Evolutionary conservation across 2,113 vertebrate species (phyloP).

Genomic region (Leiothrix lutea): DNA sequence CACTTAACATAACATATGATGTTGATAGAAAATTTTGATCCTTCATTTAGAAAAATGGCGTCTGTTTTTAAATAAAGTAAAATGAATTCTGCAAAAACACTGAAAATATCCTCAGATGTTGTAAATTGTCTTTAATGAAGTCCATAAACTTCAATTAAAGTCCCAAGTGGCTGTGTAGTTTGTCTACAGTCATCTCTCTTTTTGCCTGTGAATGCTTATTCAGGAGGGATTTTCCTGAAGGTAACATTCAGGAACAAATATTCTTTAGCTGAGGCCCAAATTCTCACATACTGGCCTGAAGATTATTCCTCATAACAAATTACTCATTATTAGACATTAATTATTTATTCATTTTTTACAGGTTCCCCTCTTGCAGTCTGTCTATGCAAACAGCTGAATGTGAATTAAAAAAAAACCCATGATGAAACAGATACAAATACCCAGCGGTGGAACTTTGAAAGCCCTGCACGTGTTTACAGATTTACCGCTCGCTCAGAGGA

Average conservation of each 20-base stretch:
- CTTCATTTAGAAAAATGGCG: background rate
- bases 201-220: background rate
- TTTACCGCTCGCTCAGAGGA: background rate
- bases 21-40: background rate
- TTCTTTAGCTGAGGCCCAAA: background rate
- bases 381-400: background rate
- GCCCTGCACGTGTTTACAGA: background rate
- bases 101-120: constrained; percentile 14
- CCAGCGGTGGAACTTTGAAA: background rate
- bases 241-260: background rate
- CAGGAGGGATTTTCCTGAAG: background rate
- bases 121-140: constrained; percentile 41
- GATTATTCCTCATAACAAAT: background rate
- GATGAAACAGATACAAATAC: background rate
- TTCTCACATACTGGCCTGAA: background rate
- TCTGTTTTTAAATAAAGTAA: constrained; percentile 13
- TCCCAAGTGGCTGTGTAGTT: constrained; percentile 10
- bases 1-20: background rate
- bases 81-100: background rate
- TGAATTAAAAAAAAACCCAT: background rate
- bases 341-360: background rate
- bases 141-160: constrained; percentile 53
- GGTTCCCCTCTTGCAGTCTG: background rate
- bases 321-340: background rate
- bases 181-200: constrained; percentile 18